These are phyloP conservation scores for Distichodus sexfasciatus DNA, from an alignment of 2,797 vertebrate species.

Conservation along the genomic window DNA sequence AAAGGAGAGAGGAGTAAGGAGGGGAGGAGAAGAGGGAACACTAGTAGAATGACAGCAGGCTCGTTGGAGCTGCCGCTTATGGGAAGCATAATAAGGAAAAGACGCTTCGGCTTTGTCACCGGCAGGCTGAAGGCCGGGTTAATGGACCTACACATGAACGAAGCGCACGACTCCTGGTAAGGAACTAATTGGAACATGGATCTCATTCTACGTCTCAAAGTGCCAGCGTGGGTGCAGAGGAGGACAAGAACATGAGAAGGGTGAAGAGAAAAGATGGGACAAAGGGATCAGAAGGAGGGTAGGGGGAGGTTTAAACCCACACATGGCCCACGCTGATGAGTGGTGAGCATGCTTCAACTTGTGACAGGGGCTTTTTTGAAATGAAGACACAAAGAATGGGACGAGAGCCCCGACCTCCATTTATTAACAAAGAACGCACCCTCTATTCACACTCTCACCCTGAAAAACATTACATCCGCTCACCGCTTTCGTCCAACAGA, in stretches of 20 bases:
- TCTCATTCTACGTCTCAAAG: slow-evolving; percentile 18
- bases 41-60: not conserved
- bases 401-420: not conserved
- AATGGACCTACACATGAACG: slow-evolving; percentile 35
- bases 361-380: slow-evolving; percentile 5
- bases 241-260: slow-evolving; percentile 2
- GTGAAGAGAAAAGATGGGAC: slow-evolving; percentile 14
- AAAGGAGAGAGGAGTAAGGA: too few relatives aligned
- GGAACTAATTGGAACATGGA: slow-evolving; percentile 26
- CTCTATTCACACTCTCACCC: not conserved
- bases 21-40: not conserved
- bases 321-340: slow-evolving; percentile 8
- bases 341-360: not conserved
- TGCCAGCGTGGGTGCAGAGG: slow-evolving; percentile 23
- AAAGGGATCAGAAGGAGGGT: slow-evolving; percentile 23
- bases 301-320: slow-evolving; percentile 25
- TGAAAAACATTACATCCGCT: slow-evolving; percentile 57
- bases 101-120: slow-evolving; percentile 15
- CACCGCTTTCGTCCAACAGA: slow-evolving; percentile 92
- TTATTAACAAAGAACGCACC: not conserved
- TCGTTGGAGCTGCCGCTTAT: slow-evolving; percentile 9
- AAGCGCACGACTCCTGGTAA: slow-evolving; percentile 5
- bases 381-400: slow-evolving; percentile 24
- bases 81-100: slow-evolving; percentile 26
- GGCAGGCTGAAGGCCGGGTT: slow-evolving; percentile 28